phyloP scores from a whole-genome alignment of 2,113 vertebrate species.

The Rattus norvegicus region DNA sequence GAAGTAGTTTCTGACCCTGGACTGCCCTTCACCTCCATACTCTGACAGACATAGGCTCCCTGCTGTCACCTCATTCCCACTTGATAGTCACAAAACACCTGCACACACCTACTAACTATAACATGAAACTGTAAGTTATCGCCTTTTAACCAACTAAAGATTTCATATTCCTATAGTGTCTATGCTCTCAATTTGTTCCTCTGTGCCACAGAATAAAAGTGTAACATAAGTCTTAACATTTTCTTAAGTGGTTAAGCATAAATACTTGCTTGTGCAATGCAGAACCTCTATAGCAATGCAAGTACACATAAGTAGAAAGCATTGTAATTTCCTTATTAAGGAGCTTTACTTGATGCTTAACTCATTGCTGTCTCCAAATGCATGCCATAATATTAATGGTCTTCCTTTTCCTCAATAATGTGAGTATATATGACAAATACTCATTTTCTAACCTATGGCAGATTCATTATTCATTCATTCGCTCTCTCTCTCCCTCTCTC shows the following conservation, averaged over 20 bases:
- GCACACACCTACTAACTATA: not conserved
- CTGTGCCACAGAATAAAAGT: too few relatives aligned
- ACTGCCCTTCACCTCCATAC: not conserved
- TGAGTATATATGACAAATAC: not conserved
- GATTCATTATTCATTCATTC: too few relatives aligned
- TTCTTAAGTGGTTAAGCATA: too few relatives aligned
- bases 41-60: not conserved
- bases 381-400: not conserved
- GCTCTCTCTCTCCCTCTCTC: too few relatives aligned
- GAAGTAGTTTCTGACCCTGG: not conserved
- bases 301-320: not conserved
- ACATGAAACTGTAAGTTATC: not conserved
- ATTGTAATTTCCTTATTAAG: not conserved
- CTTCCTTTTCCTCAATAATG: not conserved
- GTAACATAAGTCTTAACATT: too few relatives aligned
- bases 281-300: not conserved
- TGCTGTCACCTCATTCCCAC: not conserved
- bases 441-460: not conserved
- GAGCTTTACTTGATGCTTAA: not conserved
- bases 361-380: not conserved
- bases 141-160: not conserved
- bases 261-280: not conserved
- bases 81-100: not conserved
- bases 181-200: too few relatives aligned
- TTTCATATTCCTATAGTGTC: too few relatives aligned